These are phyloP conservation scores for Gymnoscelis rufifasciata DNA, from an alignment of 2,888 invertebrate species.

Conservation along the genomic window DNA sequence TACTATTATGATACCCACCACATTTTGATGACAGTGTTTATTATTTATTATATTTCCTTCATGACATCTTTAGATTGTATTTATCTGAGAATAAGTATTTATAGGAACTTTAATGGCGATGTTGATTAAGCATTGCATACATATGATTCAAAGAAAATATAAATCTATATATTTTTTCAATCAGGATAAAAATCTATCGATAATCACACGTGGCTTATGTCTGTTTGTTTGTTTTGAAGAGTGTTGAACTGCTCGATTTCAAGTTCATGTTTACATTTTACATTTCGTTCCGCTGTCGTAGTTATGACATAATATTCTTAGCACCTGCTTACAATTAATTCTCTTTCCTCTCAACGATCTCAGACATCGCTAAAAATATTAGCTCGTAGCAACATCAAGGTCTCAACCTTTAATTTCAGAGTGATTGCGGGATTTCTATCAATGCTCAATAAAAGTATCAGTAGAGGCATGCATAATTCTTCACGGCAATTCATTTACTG, in stretches of 20 bases:
- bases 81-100: background rate
- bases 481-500: slow-evolving; percentile 4
- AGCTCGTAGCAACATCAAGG: slow-evolving; percentile 69
- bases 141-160: no score
- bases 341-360: slow-evolving; percentile 55
- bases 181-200: no score
- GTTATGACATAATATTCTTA: slow-evolving; percentile 52
- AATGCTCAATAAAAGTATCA: slow-evolving; percentile 11
- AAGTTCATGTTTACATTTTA: slow-evolving; percentile 49
- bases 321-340: slow-evolving; percentile 54
- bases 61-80: background rate
- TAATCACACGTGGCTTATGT: background rate
- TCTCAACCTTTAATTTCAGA: slow-evolving; percentile 42
- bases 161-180: no score
- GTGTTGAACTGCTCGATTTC: slow-evolving; percentile 26
- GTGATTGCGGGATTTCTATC: slow-evolving; percentile 30
- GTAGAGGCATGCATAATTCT: background rate
- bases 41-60: slow-evolving; percentile 9
- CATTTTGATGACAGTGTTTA: background rate
- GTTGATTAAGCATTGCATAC: no score
- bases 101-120: no score
- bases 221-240: slow-evolving; percentile 8
- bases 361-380: slow-evolving; percentile 66
- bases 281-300: slow-evolving; percentile 37
- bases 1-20: slow-evolving; percentile 7